These are phyloP conservation scores for Drosophila ambigua DNA, from an alignment of 1,140 invertebrate species.

Conservation along the genomic window DNA sequence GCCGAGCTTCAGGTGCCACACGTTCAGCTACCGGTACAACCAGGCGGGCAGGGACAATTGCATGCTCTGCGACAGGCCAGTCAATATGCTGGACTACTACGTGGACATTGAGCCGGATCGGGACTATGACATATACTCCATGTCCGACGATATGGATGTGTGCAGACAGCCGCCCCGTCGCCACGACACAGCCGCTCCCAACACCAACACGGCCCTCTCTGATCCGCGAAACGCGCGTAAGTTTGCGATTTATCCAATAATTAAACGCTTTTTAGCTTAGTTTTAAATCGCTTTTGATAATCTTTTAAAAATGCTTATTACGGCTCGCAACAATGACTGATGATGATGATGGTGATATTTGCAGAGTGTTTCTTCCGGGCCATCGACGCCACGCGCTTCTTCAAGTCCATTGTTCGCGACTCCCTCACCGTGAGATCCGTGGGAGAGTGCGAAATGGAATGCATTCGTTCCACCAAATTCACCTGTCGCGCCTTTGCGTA, in stretches of 20 bases:
- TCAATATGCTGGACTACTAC: constrained; percentile 88
- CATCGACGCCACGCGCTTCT: constrained; percentile 88
- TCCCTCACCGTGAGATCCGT: constrained; percentile 87
- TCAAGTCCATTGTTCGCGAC: constrained; percentile 86
- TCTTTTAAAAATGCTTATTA: too few relatives aligned
- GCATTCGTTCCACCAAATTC: constrained; percentile 87
- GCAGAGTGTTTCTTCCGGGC: constrained; percentile 92
- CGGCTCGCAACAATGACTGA: too few relatives aligned
- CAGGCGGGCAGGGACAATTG: constrained; percentile 87
- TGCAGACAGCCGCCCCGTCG: constrained; percentile 81
- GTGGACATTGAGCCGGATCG: constrained; percentile 89
- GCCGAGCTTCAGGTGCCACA: constrained; percentile 88
- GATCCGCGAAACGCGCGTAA: constrained; percentile 80
- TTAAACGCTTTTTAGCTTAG: background rate
- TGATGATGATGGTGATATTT: too few relatives aligned
- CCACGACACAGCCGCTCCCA: constrained; percentile 47
- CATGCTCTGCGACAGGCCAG: constrained; percentile 88
- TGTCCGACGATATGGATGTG: constrained; percentile 86
- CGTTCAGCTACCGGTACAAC: constrained; percentile 89
- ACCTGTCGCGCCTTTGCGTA: constrained; percentile 91
- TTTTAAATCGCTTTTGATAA: too few relatives aligned
- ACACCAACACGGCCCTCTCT: constrained; percentile 68
- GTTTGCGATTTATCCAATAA: constrained; percentile 14
- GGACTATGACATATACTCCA: constrained; percentile 91
- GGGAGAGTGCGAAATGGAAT: constrained; percentile 90